Percentiles rank a stretch among this genome's conserved stretches.
These are phyloP conservation scores for Lucilia cuprina DNA, from an alignment of 1,140 invertebrate species.

Conservation along the genomic window DNA sequence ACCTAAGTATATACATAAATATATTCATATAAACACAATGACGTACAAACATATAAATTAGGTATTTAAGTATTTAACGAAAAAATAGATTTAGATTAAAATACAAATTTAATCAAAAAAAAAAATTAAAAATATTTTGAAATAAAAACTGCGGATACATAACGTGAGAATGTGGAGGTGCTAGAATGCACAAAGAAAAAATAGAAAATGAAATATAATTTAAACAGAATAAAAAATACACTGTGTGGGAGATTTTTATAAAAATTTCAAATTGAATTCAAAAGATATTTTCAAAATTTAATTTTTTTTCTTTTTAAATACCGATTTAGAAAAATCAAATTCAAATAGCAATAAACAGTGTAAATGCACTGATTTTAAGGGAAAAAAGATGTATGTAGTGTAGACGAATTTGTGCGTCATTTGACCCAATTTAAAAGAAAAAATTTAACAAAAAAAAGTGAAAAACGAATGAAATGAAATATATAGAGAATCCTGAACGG, in stretches of 20 bases:
- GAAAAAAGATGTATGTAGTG: background rate
- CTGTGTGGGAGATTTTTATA: background rate
- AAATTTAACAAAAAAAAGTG: background rate
- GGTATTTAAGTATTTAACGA: background rate
- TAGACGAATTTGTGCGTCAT: constrained; percentile 10
- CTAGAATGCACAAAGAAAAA: constrained; percentile 7
- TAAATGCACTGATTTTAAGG: background rate
- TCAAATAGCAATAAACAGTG: background rate
- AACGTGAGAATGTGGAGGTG: background rate
- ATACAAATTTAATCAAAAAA: background rate
- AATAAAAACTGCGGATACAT: background rate
- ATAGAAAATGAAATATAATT: background rate
- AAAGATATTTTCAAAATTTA: constrained; percentile 15
- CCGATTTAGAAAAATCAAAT: background rate
- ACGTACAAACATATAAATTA: background rate
- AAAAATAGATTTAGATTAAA: constrained; percentile 11
- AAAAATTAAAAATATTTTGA: background rate
- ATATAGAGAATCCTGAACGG: background rate
- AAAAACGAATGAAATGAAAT: background rate
- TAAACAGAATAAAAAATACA: background rate
- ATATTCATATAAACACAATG: background rate
- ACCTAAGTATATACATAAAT: too few species aligned
- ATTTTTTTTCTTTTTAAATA: background rate
- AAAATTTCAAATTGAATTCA: background rate
- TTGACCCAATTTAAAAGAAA: constrained; percentile 19